Percentiles rank a stretch among this genome's conserved stretches.
Evolutionary conservation across 2,888 invertebrate genomes (phyloP).

Genomic region (Macrosiphum euphorbiae): DNA sequence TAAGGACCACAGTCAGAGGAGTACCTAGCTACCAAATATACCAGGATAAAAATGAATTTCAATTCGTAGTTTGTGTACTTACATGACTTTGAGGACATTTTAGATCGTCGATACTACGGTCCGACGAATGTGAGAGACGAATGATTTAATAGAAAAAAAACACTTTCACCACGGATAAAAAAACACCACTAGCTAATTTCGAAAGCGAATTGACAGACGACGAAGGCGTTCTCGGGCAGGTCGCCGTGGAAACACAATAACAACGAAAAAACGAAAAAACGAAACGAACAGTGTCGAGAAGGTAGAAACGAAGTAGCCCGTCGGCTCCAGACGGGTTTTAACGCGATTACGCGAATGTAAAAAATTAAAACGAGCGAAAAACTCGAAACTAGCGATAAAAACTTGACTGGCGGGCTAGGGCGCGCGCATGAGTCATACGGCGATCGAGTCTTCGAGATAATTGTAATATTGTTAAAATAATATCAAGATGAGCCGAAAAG

Average conservation of each 20-base stretch:
- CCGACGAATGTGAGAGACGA: not conserved
- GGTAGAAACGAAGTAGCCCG: not conserved
- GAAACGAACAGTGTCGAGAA: not conserved
- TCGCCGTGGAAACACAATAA: not conserved
- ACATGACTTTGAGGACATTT: conserved; percentile 2
- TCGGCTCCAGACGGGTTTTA: not conserved
- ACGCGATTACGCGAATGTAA: not conserved
- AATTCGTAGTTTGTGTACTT: not conserved
- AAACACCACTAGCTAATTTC: not conserved
- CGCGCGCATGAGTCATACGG: conserved; percentile 18
- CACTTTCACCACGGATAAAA: not conserved
- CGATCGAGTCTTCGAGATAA: not conserved
- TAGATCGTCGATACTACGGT: not conserved
- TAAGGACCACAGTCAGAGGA: not conserved
- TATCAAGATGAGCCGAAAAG: not conserved
- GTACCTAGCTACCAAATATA: not conserved
- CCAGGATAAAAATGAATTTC: not conserved
- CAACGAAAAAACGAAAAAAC: not conserved
- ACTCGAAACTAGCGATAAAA: not conserved
- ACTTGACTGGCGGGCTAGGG: not conserved
- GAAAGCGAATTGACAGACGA: not conserved
- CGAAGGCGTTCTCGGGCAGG: not conserved
- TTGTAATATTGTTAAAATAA: not conserved
- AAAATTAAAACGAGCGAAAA: not conserved
- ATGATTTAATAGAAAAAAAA: not conserved